These are phyloP conservation scores for Thermophis baileyi DNA, from an alignment of 2,113 vertebrate species.

Conservation along the genomic window DNA sequence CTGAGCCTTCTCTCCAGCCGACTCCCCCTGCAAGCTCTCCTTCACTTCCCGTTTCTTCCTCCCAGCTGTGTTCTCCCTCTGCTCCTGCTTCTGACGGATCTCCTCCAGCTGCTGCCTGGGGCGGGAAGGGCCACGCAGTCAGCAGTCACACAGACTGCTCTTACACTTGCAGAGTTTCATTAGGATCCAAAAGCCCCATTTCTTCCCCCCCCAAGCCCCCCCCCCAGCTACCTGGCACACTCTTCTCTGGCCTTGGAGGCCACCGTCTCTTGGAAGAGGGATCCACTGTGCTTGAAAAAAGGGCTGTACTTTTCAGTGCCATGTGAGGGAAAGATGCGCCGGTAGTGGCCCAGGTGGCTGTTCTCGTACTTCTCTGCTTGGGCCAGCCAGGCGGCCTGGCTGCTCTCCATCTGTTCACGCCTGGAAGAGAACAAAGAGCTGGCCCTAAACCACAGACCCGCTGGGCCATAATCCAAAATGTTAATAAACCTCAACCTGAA, in stretches of 20 bases:
- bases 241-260: constrained; percentile 74
- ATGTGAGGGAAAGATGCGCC: constrained; percentile 62
- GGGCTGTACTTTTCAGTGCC: constrained; percentile 61
- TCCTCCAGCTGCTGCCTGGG: constrained; percentile 74
- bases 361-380: constrained; percentile 66
- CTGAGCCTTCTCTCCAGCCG: constrained; percentile 57
- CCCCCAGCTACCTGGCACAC: constrained; percentile 66
- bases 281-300: constrained; percentile 70
- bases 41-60: constrained; percentile 60
- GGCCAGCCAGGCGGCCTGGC: constrained; percentile 61
- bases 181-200: not conserved
- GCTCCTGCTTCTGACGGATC: constrained; percentile 69
- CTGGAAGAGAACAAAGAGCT: constrained; percentile 17
- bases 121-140: constrained; percentile 11
- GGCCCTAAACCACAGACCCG: rapidly evolving
- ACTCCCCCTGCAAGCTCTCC: constrained; percentile 60
- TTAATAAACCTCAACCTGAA: no score
- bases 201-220: not conserved
- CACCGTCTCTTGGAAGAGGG: constrained; percentile 72
- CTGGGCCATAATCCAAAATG: not conserved
- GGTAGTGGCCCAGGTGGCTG: constrained; percentile 66
- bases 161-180: not conserved
- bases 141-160: not conserved
- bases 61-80: constrained; percentile 34
- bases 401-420: constrained; percentile 56